These are phyloP conservation scores for Zoanthus sansibaricus DNA, from an alignment of 92 coral and sea anemone species.

Conservation along the genomic window DNA sequence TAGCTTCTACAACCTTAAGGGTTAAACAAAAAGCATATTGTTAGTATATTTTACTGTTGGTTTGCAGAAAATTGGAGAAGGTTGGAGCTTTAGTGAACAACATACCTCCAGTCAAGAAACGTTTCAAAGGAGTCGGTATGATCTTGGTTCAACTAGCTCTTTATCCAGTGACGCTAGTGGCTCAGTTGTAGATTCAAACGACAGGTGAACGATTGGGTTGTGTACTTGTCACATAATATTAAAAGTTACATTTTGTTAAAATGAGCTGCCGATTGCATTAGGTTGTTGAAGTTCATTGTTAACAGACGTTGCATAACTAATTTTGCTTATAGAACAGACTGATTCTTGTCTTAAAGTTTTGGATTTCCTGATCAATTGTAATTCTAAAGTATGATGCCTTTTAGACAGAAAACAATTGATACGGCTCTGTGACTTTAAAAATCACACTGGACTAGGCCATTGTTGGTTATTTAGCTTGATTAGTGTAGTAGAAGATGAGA, in stretches of 20 bases:
- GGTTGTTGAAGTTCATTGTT: too few relatives aligned
- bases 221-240: neutral
- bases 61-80: slow-evolving; percentile 67
- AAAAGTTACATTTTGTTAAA: neutral
- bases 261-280: neutral
- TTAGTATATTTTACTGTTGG: neutral
- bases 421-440: neutral
- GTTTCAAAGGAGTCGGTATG: neutral
- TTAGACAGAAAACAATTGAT: too few relatives aligned
- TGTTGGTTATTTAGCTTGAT: too few relatives aligned
- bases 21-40: neutral
- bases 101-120: neutral
- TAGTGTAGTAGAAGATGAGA: too few relatives aligned
- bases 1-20: too few relatives aligned
- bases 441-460: too few relatives aligned
- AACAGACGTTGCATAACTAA: neutral
- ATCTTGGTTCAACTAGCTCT: slow-evolving; percentile 28
- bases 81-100: slow-evolving; percentile 81
- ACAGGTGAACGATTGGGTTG: slow-evolving; percentile 55
- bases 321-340: neutral
- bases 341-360: neutral
- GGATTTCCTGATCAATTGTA: too few relatives aligned
- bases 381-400: too few relatives aligned
- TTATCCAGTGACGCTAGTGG: slow-evolving; percentile 46
- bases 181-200: slow-evolving; percentile 65